Base-by-base conservation (phyloP, 2,113 vertebrate genomes). In the Sardina pilchardus region DNA sequence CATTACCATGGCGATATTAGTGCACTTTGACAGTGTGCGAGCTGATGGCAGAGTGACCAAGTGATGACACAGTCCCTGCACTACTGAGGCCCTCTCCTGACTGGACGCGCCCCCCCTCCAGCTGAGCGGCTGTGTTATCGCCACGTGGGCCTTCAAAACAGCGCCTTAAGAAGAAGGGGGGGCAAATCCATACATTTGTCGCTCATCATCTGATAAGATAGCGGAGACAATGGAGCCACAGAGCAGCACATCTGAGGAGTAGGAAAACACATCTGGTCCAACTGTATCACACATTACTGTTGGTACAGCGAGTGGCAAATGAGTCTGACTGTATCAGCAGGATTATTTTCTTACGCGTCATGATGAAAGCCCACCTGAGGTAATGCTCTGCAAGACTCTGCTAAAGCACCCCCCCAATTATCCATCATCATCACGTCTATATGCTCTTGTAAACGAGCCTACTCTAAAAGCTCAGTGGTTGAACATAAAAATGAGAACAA, bases 1-100 rank as follows among this genome's bases (percentile, higher is more conserved):
- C 30, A 16, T 78, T 78, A 78, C 71, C 71, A 36, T 78, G 71
- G 71, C 71, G 36, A 3, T 16, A 34, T 30, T 34, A 78, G 34
- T 16, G 34, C 30, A 12, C 16, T 78, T 34, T 78, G 30, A 78
- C 16, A 17, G 71, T 78, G 71, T 34, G 71, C 71, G 39, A 39
- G 71, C 16, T 78, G 71, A 78, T 78, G 71, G 39, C 71, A 78
- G 34, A 78, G 30, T 78, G 71, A 78, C 71, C 36, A 78, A 78
- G 71, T 34, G 71, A 78, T 78, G 71, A 36, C 71, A 78, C 71
- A 78, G 10, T 78, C 14, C 71, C 71, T 34, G 12, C 9, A 34
- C 12, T 30, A 78, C 71, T 36, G 71, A 78, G 26, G 71, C 36
- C 26, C 71, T 78, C 71, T 39, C 30, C 30, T 14, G 30, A 12